Conservation (phyloP, 2,113 vertebrate genomes). For the Odobenus rosmarus region DNA sequence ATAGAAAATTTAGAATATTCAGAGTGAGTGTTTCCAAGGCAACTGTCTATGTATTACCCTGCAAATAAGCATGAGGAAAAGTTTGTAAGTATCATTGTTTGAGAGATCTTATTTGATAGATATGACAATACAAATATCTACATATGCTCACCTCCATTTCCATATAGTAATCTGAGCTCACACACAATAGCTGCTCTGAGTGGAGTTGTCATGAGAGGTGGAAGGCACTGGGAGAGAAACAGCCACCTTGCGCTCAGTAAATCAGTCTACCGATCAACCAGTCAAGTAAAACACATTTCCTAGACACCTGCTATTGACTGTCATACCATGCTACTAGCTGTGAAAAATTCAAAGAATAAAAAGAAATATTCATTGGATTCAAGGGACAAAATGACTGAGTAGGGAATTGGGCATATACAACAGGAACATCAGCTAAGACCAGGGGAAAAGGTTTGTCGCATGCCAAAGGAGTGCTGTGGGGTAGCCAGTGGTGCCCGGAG, state of each 20-base stretch:
- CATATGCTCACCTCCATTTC: background rate
- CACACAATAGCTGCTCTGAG: background rate
- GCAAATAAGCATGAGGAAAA: slow-evolving; percentile 55
- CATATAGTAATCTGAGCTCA: background rate
- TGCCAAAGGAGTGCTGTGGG: background rate
- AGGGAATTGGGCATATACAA: background rate
- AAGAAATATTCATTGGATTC: background rate
- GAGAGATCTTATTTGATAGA: slow-evolving; percentile 54
- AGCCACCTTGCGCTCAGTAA: background rate
- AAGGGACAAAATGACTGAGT: background rate
- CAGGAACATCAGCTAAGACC: background rate
- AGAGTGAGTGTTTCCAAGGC: slow-evolving; percentile 57
- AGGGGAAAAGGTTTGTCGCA: background rate
- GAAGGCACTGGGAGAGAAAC: background rate
- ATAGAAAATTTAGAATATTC: slow-evolving; percentile 71
- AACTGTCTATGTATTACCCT: slow-evolving; percentile 50
- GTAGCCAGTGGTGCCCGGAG: background rate
- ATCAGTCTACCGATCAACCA: background rate
- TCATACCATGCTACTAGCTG: background rate
- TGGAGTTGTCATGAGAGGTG: background rate
- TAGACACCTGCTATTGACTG: background rate
- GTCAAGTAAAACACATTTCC: background rate
- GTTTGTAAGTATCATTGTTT: slow-evolving; percentile 45
- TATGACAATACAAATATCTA: slow-evolving; percentile 19
- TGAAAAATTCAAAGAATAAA: background rate